These are phyloP conservation scores for Subacronicta megacephala DNA, from an alignment of 2,888 invertebrate genomes.

Conservation along the genomic window DNA sequence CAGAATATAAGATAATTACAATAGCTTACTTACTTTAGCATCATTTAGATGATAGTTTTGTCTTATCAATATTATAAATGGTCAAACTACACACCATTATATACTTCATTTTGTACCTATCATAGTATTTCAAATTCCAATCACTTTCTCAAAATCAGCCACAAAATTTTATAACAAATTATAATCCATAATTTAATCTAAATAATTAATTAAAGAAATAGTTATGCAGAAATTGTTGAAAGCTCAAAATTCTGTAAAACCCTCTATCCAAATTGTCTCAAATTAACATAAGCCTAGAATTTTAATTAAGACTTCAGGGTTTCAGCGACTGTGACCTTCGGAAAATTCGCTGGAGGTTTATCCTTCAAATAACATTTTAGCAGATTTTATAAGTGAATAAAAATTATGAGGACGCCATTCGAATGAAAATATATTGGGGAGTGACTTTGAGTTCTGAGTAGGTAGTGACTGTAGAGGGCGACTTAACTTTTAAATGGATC, in stretches of 20 bases:
- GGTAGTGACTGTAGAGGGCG: too few species aligned
- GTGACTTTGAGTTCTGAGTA: background rate
- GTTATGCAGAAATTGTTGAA: slow-evolving; percentile 39
- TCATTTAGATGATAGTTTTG: too few species aligned
- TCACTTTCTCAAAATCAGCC: too few species aligned
- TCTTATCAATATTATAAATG: too few species aligned
- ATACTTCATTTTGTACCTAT: too few species aligned
- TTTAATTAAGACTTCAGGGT: slow-evolving; percentile 52
- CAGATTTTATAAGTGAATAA: slow-evolving; percentile 21
- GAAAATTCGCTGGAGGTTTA: slow-evolving; percentile 11
- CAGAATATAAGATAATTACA: too few species aligned
- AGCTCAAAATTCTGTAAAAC: slow-evolving; percentile 37
- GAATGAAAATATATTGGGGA: background rate
- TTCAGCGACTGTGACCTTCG: slow-evolving; percentile 33
- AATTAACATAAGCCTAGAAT: slow-evolving; percentile 56
- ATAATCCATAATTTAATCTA: slow-evolving; percentile 15
- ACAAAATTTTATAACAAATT: slow-evolving; percentile 14
- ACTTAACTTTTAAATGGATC: too few species aligned
- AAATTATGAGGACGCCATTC: background rate
- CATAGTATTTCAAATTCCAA: too few species aligned
- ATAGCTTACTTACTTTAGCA: too few species aligned
- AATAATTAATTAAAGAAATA: slow-evolving; percentile 42
- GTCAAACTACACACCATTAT: too few species aligned
- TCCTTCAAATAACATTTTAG: slow-evolving; percentile 29
- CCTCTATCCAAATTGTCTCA: slow-evolving; percentile 43